phyloP scores from a whole-genome alignment of 2,888 invertebrate species.

The Vanessa cardui region DNA sequence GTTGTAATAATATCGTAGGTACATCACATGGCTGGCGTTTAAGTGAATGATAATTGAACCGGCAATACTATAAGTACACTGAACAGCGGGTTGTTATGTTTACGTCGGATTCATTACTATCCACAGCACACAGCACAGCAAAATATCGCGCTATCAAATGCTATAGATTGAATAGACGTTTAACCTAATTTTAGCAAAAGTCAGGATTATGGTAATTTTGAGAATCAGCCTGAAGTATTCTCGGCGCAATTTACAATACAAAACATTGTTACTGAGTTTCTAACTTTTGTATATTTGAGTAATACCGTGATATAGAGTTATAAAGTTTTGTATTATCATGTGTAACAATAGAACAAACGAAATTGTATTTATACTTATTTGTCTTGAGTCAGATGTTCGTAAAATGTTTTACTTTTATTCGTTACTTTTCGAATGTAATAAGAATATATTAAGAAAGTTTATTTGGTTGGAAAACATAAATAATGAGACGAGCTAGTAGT shows the following conservation, averaged over 20 bases:
- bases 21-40: no score
- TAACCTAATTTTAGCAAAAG: constrained; percentile 56
- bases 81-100: no score
- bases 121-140: no score
- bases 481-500: no score
- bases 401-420: constrained; percentile 13
- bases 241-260: constrained; percentile 41
- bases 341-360: constrained; percentile 25
- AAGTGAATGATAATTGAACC: no score
- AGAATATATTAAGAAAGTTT: no score
- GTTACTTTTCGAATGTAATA: not conserved
- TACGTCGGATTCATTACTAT: no score
- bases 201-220: constrained; percentile 67
- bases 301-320: constrained; percentile 30
- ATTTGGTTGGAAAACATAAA: no score
- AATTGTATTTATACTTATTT: constrained; percentile 26
- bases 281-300: constrained; percentile 27
- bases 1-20: no score
- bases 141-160: not conserved
- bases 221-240: constrained; percentile 31
- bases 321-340: constrained; percentile 32
- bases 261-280: constrained; percentile 35
- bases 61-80: no score
- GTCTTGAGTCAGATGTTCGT: constrained; percentile 16
- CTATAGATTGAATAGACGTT: constrained; percentile 8